Conservation (phyloP, 1,140 invertebrate species). For the Batillaria attramentaria region DNA sequence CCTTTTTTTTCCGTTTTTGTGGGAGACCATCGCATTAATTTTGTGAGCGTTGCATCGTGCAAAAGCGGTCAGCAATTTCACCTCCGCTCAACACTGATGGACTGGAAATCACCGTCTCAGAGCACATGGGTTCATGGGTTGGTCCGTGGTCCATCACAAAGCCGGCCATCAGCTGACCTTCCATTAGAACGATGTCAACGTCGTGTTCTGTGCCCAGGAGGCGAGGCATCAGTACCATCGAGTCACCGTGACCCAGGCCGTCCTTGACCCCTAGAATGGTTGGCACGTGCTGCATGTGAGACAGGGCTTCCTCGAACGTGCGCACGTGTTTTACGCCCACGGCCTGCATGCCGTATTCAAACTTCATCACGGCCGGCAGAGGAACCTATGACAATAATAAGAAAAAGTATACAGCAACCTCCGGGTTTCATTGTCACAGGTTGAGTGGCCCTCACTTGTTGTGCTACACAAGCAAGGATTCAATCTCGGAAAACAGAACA, state of each 20-base stretch:
- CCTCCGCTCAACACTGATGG: constrained; percentile 2
- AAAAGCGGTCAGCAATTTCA: too few relatives aligned
- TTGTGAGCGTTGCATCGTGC: too few relatives aligned
- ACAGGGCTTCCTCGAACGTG: constrained; percentile 32
- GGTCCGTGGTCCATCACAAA: constrained; percentile 55
- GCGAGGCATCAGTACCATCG: constrained; percentile 48
- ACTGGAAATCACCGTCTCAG: not conserved
- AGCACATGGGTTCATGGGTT: constrained; percentile 19
- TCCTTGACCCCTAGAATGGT: constrained; percentile 23
- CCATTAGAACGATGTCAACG: constrained; percentile 49
- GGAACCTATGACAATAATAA: too few relatives aligned
- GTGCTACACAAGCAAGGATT: too few relatives aligned
- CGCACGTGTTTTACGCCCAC: constrained; percentile 48
- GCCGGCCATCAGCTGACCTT: constrained; percentile 48
- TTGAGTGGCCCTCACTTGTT: too few relatives aligned
- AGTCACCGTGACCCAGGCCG: constrained; percentile 46
- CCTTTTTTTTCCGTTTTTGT: too few relatives aligned
- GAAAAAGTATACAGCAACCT: too few relatives aligned
- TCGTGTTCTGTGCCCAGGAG: constrained; percentile 52
- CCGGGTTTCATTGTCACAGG: too few relatives aligned
- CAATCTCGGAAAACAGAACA: too few relatives aligned
- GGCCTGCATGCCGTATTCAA: constrained; percentile 52
- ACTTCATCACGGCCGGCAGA: constrained; percentile 47
- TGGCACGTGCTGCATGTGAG: constrained; percentile 32
- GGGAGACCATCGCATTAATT: too few relatives aligned